Evolutionary conservation across 2,113 vertebrate species (phyloP).

Genomic region (Phainopepla nitens): DNA sequence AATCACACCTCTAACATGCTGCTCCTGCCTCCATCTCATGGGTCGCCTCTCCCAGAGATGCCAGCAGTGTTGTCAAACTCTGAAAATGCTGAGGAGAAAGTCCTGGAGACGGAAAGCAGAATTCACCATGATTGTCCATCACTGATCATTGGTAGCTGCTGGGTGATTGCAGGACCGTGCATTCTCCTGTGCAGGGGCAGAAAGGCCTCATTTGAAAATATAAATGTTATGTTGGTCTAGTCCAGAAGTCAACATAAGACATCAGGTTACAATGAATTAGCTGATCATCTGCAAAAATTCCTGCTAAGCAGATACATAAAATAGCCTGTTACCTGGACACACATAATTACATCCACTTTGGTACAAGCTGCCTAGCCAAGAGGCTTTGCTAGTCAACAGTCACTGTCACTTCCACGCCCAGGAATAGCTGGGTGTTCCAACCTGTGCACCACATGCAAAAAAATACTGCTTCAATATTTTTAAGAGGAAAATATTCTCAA

Average conservation of each 20-base stretch:
- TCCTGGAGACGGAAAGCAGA: not conserved
- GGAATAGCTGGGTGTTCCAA: not conserved
- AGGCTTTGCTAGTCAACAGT: not conserved
- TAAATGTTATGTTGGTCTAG: not conserved
- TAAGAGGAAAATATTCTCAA: not conserved
- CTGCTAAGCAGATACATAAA: not conserved
- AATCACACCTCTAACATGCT: not conserved
- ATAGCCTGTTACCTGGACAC: not conserved
- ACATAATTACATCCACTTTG: not conserved
- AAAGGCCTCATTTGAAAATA: not conserved
- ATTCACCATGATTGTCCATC: not conserved
- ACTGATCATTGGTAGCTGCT: not conserved
- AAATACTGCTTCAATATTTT: not conserved
- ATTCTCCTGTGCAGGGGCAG: not conserved
- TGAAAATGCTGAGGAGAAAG: not conserved
- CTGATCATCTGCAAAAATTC: not conserved
- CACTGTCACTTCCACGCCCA: not conserved
- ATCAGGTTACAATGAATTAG: not conserved
- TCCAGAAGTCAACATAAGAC: not conserved
- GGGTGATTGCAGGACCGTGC: not conserved
- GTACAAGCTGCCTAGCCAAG: not conserved
- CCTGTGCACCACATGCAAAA: not conserved
- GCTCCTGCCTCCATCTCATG: not conserved
- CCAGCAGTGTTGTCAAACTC: not conserved
- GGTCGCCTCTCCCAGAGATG: not conserved